A percentile compares a stretch with the other conserved stretches of the same genome.
Evolutionary conservation across 2,888 invertebrate genomes (phyloP).

Genomic region (Apoda limacodes): DNA sequence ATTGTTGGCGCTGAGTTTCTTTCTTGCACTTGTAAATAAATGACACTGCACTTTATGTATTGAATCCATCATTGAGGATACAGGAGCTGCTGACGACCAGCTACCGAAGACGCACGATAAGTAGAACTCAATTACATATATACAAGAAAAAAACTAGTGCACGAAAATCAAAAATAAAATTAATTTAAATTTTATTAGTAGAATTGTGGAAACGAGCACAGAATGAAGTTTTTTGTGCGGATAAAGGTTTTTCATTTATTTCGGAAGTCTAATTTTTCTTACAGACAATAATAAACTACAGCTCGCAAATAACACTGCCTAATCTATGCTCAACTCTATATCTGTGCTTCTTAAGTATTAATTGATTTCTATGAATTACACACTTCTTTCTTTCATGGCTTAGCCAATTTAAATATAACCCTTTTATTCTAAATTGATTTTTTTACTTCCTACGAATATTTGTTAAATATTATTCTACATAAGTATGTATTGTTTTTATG

Average conservation of each 20-base stretch:
- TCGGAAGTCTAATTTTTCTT: no score
- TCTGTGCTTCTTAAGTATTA: constrained; percentile 53
- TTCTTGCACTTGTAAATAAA: constrained; percentile 56
- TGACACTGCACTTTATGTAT: constrained; percentile 43
- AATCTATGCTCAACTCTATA: constrained; percentile 60
- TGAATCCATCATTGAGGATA: constrained; percentile 33
- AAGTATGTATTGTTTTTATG: no score
- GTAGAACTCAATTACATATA: no score
- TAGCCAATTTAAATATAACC: no score
- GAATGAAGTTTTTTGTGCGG: constrained; percentile 18
- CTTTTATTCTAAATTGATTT: no score
- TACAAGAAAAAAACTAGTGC: no score
- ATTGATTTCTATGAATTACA: constrained; percentile 30
- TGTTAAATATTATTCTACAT: no score
- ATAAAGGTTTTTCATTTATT: no score
- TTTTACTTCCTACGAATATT: no score
- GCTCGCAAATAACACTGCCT: constrained; percentile 67
- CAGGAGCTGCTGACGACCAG: constrained; percentile 65
- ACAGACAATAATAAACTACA: constrained; percentile 39
- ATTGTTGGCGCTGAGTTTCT: constrained; percentile 43
- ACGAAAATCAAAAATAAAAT: no score
- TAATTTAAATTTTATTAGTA: no score
- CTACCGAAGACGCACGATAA: constrained; percentile 51
- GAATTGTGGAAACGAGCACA: constrained; percentile 28
- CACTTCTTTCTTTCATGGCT: no score